A percentile compares a stretch with the other conserved stretches of the same genome.
Evolutionary conservation across 1,140 invertebrate genomes (phyloP).

Genomic region (Eurosta solidaginis): DNA sequence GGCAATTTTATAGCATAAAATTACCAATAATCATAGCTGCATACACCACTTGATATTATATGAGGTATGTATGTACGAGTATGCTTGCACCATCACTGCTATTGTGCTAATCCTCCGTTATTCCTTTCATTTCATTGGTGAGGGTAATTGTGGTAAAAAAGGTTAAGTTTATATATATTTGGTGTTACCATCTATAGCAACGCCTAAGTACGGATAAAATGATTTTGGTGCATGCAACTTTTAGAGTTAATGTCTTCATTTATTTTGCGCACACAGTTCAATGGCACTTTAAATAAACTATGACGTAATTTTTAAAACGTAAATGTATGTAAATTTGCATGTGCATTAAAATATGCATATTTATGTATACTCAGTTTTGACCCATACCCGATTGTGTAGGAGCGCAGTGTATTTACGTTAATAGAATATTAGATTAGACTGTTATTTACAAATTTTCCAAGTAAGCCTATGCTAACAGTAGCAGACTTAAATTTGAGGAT

Average conservation of each 20-base stretch:
- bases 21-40: conserved; percentile 22
- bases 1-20: conserved; percentile 10
- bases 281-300: conserved; percentile 16
- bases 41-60: neutral
- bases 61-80: too few relatives aligned
- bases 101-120: neutral
- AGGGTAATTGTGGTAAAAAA: neutral
- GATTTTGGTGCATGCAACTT: conserved; percentile 3
- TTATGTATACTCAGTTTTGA: too few relatives aligned
- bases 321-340: too few relatives aligned
- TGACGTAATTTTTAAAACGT: too few relatives aligned
- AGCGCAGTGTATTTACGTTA: too few relatives aligned
- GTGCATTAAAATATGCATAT: too few relatives aligned
- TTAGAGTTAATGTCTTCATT: conserved; percentile 25
- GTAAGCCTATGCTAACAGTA: too few relatives aligned
- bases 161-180: conserved; percentile 6
- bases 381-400: too few relatives aligned
- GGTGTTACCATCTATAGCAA: neutral
- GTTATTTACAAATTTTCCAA: too few relatives aligned
- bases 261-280: neutral
- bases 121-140: neutral
- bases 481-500: too few relatives aligned
- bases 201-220: neutral
- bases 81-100: neutral
- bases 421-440: too few relatives aligned